Base-by-base conservation (phyloP, 2,113 vertebrate genomes). In the Sterrhoptilus dennistouni region DNA sequence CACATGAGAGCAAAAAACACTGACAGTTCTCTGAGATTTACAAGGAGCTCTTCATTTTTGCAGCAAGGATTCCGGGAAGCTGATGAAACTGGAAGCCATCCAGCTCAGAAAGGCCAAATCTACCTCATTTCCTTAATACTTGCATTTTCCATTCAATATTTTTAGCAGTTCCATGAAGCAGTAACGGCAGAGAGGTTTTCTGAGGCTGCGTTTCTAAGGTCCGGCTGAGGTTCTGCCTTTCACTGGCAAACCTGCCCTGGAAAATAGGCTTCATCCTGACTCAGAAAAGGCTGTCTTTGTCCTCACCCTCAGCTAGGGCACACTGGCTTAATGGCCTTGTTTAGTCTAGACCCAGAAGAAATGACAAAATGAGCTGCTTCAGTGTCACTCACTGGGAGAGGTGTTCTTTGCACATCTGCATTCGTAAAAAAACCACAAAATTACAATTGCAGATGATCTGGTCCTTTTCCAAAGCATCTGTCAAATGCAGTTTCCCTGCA, bases 111-210 rank as follows among this genome's bases (percentile, higher is more conserved):
- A 87, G 92, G 57, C 96, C 83, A 92, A 71, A 93, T 87, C 94
- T 90, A 95, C 93, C 92, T 97, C 93, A 96, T 96, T 97, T 96
- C 96, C 96, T 96, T 90, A 94, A 92, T 93, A 90, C 93, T 84
- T 90, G 96, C 86, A 95, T 97, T 97, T 97, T 96, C 96, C 96
- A 96, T 68, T 68, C 83, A 68, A 18, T 95, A 95, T 96, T 97
- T 97, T 96, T 93, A 95, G 96, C 82, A 91, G 72, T 49, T 86
- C 4, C 6, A 68, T 94, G 95, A 96, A 97, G 92, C 92, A 94
- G 61, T 93, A 92, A 94, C 13, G 4, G 86, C 11, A 2, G 61
- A 92, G 35, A 87, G 94, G 92, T 95, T 96, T 95, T 96, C 75
- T 93, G 90, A 95, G 95, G 85, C 92, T 94, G 63, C n/a, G 5